Percentiles rank a stretch among this genome's conserved stretches.
Evolutionary conservation across 2,888 invertebrate genomes (phyloP).

Genomic region (Acleris sparsana): DNA sequence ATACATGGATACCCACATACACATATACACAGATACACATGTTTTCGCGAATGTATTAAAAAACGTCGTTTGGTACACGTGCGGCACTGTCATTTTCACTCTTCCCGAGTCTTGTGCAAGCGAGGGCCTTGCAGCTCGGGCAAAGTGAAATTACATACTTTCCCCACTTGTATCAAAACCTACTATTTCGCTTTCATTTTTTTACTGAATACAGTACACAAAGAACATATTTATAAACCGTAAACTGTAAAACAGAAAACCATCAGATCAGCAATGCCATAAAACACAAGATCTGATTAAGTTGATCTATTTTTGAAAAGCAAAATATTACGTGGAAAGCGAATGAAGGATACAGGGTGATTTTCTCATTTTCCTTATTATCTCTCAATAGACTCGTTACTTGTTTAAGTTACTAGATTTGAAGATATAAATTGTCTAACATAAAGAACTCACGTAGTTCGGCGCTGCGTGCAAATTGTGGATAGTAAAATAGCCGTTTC

Average conservation of each 20-base stretch:
- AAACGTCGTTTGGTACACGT: too few species aligned
- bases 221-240: background rate
- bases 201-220: background rate
- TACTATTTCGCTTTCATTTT: too few species aligned
- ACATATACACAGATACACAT: too few species aligned
- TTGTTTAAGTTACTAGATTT: conserved; percentile 21
- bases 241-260: background rate
- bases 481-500: conserved; percentile 17
- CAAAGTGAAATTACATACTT: too few species aligned
- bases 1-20: too few species aligned
- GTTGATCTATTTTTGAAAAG: background rate
- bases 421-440: conserved; percentile 19
- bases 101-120: too few species aligned
- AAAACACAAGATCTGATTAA: background rate
- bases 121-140: too few species aligned
- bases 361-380: conserved; percentile 33
- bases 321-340: background rate
- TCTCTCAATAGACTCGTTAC: conserved; percentile 36
- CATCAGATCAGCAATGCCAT: background rate
- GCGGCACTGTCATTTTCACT: too few species aligned
- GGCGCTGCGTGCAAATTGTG: conserved; percentile 17
- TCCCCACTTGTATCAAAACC: too few species aligned
- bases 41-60: too few species aligned
- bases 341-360: conserved; percentile 8
- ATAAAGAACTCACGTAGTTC: conserved; percentile 30